Evolutionary conservation across 1,140 invertebrate species (phyloP).

Genomic region (Telenomus remus): DNA sequence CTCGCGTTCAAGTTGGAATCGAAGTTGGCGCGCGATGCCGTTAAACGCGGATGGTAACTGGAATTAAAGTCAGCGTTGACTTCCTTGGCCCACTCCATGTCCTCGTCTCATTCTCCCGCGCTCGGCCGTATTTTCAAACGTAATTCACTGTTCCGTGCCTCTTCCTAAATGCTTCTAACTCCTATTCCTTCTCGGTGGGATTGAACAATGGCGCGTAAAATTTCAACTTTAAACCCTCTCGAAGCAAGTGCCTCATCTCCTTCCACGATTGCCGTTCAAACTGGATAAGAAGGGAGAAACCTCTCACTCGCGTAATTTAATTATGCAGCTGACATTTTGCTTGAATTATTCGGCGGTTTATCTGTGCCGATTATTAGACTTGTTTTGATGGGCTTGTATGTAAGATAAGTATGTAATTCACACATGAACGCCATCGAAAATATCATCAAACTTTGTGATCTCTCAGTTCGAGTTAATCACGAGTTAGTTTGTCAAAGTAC

Average conservation of each 20-base stretch:
- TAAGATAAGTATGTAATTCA: constrained; percentile 44
- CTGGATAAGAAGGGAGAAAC: constrained; percentile 35
- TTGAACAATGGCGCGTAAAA: constrained; percentile 75
- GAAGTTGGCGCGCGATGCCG: constrained; percentile 58
- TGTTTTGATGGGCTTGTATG: constrained; percentile 47
- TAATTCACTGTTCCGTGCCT: constrained; percentile 70
- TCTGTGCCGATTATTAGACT: constrained; percentile 55
- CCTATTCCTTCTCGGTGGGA: constrained; percentile 67
- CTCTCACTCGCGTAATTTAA: constrained; percentile 69
- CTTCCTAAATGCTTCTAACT: constrained; percentile 72
- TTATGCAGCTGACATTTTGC: constrained; percentile 63
- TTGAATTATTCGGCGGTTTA: constrained; percentile 56
- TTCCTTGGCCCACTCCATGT: constrained; percentile 43
- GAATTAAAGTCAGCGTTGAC: constrained; percentile 68
- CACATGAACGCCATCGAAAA: constrained; percentile 29
- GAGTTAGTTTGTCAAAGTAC: too few relatives aligned
- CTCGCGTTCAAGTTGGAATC: constrained; percentile 61
- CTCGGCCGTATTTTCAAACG: constrained; percentile 66
- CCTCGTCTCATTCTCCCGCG: constrained; percentile 49
- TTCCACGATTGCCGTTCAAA: constrained; percentile 46
- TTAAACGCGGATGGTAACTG: constrained; percentile 55
- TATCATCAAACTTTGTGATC: too few relatives aligned
- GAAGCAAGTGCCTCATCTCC: constrained; percentile 41
- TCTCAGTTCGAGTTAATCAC: too few relatives aligned
- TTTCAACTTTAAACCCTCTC: constrained; percentile 71